These are phyloP conservation scores for Opisthocomus hoazin DNA, from an alignment of 2,113 vertebrate species.

Conservation along the genomic window DNA sequence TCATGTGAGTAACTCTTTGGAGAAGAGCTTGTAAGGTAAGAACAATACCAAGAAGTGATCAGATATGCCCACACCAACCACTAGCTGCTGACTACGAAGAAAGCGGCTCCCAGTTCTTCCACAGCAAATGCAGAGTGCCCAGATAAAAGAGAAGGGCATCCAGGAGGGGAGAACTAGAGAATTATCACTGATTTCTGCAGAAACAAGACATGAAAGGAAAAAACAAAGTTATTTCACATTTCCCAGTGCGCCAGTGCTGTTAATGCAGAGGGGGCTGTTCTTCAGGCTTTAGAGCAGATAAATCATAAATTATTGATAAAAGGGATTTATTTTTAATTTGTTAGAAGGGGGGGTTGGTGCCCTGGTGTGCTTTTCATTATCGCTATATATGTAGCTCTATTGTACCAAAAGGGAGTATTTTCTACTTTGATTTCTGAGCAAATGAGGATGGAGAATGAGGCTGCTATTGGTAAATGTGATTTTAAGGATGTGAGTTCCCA, in stretches of 20 bases:
- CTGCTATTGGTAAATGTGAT: background rate
- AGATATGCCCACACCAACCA: background rate
- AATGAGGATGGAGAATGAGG: background rate
- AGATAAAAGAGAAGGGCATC: background rate
- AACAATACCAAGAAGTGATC: background rate
- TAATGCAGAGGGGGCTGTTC: background rate
- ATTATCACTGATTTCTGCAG: background rate
- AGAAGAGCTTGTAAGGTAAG: background rate
- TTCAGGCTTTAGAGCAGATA: background rate
- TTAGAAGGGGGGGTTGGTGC: background rate
- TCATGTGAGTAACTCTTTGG: background rate
- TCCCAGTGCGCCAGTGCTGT: background rate
- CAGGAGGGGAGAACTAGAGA: background rate
- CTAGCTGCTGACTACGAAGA: background rate
- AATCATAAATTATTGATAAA: background rate
- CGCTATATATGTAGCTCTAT: background rate
- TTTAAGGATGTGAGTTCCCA: background rate
- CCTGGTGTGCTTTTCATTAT: slow-evolving; percentile 1
- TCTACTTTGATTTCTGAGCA: slow-evolving; percentile 13
- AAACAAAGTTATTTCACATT: background rate
- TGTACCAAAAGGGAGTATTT: background rate
- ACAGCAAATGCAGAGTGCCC: background rate
- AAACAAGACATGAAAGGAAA: background rate
- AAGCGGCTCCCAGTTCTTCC: background rate
- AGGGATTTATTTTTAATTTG: slow-evolving; percentile 6